Evolutionary conservation across 2,113 vertebrate genomes (phyloP).

Genomic region (Pithys albifrons): DNA sequence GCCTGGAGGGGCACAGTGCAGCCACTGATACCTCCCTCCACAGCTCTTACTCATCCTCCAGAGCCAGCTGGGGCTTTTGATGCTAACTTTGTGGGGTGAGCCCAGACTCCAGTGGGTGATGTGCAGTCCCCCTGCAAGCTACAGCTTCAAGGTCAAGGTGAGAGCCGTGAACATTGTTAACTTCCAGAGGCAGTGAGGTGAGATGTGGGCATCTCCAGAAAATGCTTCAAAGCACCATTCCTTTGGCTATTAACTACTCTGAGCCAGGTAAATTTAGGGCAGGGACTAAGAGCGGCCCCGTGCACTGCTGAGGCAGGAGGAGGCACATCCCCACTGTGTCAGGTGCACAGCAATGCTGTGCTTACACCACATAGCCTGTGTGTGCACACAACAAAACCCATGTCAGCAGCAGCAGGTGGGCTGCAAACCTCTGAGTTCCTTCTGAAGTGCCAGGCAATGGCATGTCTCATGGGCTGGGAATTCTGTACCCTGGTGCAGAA

Average conservation of each 20-base stretch:
- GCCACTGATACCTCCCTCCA: background rate
- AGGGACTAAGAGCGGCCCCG: background rate
- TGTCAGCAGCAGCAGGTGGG: rapidly evolving
- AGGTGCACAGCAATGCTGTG: background rate
- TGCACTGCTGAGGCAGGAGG: background rate
- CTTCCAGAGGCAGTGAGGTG: background rate
- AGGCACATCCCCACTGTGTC: rapidly evolving
- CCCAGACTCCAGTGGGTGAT: background rate
- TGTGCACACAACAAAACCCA: background rate
- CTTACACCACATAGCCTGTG: background rate
- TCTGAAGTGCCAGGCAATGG: background rate
- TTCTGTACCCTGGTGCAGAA: background rate
- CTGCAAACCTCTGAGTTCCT: background rate
- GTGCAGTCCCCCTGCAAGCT: background rate
- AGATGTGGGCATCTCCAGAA: background rate
- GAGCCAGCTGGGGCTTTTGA: background rate
- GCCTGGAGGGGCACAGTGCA: background rate
- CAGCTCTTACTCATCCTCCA: background rate
- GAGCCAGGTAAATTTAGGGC: background rate
- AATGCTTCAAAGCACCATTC: background rate
- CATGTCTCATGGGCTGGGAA: background rate
- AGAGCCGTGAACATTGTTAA: background rate
- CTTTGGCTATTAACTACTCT: background rate
- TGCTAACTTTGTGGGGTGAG: background rate
- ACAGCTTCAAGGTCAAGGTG: background rate